These are phyloP conservation scores for Elachura formosa DNA, from an alignment of 2,113 vertebrate genomes.

Conservation along the genomic window DNA sequence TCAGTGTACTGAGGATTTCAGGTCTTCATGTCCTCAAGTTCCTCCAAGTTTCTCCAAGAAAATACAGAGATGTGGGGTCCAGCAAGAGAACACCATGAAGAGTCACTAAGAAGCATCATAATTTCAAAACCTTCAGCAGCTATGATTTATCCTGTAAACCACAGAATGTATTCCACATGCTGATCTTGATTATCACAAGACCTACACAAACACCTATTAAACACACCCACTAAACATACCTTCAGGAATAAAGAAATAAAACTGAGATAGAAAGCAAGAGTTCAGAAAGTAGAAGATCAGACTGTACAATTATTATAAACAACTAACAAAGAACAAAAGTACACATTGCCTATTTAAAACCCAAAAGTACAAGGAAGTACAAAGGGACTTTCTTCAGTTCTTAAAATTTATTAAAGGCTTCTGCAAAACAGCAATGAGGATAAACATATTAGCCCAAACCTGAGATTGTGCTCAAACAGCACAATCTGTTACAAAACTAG, in stretches of 20 bases:
- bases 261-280: background rate
- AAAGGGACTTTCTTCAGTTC: slow-evolving; percentile 38
- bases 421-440: background rate
- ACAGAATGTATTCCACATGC: background rate
- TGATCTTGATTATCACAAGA: background rate
- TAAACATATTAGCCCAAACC: background rate
- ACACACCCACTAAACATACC: background rate
- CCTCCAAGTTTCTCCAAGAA: accelerated
- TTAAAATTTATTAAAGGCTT: slow-evolving; percentile 24
- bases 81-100: background rate
- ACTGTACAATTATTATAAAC: background rate
- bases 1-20: background rate
- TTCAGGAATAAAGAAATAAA: background rate
- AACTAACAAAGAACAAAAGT: background rate
- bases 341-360: background rate
- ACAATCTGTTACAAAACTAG: background rate
- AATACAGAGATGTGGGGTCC: background rate
- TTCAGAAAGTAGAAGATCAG: background rate
- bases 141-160: background rate
- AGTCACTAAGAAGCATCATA: background rate
- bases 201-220: background rate
- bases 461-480: background rate
- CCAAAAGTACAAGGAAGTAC: background rate
- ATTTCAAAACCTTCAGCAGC: background rate
- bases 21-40: background rate